Evolutionary conservation across 2,113 vertebrate genomes (phyloP), one percentile per base, ranked within the genome.

Genomic region (Lethenteron camtschaticum): DNA sequence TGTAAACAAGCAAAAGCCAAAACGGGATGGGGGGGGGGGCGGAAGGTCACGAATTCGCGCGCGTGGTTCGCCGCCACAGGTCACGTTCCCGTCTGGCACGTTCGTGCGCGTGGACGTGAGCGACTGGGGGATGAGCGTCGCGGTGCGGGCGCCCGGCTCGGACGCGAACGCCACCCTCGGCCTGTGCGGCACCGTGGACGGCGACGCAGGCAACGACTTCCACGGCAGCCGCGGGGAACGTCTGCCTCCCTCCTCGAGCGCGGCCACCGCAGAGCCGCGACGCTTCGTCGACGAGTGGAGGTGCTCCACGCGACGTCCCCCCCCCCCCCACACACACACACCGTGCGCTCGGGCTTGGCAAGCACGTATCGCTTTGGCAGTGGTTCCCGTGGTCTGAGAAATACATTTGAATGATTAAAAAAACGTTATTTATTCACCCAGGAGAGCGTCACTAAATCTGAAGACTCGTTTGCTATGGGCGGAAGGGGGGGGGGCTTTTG

Each of bases 51-150:
- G 41, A 41, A 41, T 41, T 41, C 41, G 41, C 41, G 6, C 41
- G 41, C 41, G 41, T 5, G 41, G 41, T 41, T 41, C 41, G 41
- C 41, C 41, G 41, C 41, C 41, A 5, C 41, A 86, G 84, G 74
- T 85, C 16, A 73, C 82, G 68, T 87, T 88, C 77, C 80, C 81
- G 6, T 87, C 83, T 0, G 85, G 82, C 60, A 81, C 82, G 0
- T 83, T 82, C 73, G 78, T 86, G 69, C 73, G 79, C 74, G 83
- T 77, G 0, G 81, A 84, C 58, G 12, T 84, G 16, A 75, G 76
- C 0, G 75, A 81, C 41, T 79, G 81, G 84, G 82, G 81, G 74
- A 82, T 85, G 81, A 84, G 81, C 8, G 60, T 87, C 72, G 81
- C 79, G 0, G 74, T 81, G 69, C 80, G 81, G 57, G 76, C 70